Evolutionary conservation across 2,113 vertebrate species (phyloP).

Genomic region (Pseudopipra pipra): DNA sequence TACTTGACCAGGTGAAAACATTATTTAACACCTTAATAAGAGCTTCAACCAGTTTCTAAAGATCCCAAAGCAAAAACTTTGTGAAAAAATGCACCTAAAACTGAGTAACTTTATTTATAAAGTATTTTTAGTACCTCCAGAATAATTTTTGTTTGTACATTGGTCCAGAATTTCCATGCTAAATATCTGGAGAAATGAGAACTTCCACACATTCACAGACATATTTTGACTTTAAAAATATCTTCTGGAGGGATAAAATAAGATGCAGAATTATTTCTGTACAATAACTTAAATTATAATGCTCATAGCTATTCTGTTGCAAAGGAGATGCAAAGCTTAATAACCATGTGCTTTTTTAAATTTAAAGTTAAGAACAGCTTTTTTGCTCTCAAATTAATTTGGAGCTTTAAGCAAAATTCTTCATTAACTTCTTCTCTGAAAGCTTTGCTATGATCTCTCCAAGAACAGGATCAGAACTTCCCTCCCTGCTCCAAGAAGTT

Average conservation of each 20-base stretch:
- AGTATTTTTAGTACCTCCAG: neutral
- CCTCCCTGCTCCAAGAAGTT: neutral
- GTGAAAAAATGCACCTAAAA: neutral
- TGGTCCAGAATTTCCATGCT: neutral
- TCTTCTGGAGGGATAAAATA: neutral
- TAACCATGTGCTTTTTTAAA: neutral
- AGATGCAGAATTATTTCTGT: neutral
- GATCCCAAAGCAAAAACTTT: neutral
- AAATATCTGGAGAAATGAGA: neutral
- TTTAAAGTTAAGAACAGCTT: neutral
- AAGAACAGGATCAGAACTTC: neutral
- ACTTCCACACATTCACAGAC: neutral
- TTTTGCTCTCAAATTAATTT: neutral
- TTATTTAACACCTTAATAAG: neutral
- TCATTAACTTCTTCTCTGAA: neutral
- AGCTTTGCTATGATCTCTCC: neutral
- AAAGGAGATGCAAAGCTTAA: neutral
- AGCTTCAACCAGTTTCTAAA: neutral
- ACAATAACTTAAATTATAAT: neutral
- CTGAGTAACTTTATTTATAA: neutral
- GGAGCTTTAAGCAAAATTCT: neutral
- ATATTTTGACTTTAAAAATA: neutral
- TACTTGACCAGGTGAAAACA: neutral
- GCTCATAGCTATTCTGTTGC: neutral
- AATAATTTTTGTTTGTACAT: neutral